Base-by-base conservation (phyloP, 2,888 invertebrate species). In the Linnaemya vulpina region DNA sequence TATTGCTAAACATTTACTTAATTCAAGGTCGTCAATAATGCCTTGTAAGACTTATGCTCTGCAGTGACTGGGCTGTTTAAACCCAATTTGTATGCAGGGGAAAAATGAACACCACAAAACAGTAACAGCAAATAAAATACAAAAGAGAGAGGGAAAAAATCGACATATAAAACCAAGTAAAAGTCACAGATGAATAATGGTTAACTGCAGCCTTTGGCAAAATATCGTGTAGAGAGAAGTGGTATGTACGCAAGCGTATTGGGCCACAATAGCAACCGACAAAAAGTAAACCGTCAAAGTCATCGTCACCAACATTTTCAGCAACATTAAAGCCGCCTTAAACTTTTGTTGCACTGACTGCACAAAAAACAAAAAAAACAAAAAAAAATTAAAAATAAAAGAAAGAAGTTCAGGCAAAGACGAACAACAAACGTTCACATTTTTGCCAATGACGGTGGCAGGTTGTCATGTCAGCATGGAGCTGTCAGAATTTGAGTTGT, bases 401-500 rank as follows among this genome's bases (percentile, higher is more conserved):
- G 17, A 65, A 55, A 25, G 46, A 63, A 43, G 35, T 63, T 62
- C 17, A 17, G 53, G 38, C 13, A 22, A 71, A 71, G 55, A 76
- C 25, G 55, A 40, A 1, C 70, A 35, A 30, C 67, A 60, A 65
- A 70, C 78, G 76, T 81, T 62, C 77, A 84, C 78, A 82, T 85
- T 82, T 76, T 78, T 67, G 53, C 75, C 84, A 84, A 82, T 79
- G 86, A 82, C 79, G 82, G 84, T 82, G 90, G 90, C 90, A 90
- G 90, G 88, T 87, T 90, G 90, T 90, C 90, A 90, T 90, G 90
- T 90, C 89, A 88, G 90, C 84, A 79, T 87, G 86, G 88, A 88
- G 87, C 90, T 90, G 90, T 90, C 90, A 90, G 90, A 90, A 90
- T 89, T 90, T 88, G 87, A 88, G 88, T 87, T 88, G 89, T 86